phyloP scores from a whole-genome alignment of 2,797 vertebrate species.

The Sebastolobus altivelis region DNA sequence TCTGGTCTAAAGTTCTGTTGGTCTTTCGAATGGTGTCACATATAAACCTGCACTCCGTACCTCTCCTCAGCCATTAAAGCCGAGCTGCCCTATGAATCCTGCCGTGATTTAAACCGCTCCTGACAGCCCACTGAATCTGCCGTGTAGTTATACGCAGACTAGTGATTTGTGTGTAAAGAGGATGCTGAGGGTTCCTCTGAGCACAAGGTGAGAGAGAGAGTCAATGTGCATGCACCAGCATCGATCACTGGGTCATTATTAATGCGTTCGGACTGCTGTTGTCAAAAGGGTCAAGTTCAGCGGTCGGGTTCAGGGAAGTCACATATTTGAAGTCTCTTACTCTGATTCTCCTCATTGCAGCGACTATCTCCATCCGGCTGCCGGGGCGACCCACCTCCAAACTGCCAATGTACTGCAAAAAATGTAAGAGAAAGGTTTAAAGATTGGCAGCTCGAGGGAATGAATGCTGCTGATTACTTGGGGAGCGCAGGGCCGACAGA shows the following conservation, averaged over 20 bases:
- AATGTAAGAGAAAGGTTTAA: conserved; percentile 35
- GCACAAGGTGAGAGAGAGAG: conserved; percentile 30
- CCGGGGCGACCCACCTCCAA: conserved; percentile 95
- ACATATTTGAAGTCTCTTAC: conserved; percentile 82
- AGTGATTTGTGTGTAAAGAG: conserved; percentile 25
- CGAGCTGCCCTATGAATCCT: conserved; percentile 26
- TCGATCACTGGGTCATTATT: neutral
- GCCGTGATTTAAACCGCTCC: conserved; percentile 50
- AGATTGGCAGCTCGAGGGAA: neutral
- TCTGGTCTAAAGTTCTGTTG: conserved; percentile 27
- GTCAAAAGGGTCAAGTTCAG: conserved; percentile 20
- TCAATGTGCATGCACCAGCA: neutral
- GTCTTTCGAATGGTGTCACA: conserved; percentile 15
- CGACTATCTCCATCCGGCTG: conserved; percentile 97
- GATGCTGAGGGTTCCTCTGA: conserved; percentile 12
- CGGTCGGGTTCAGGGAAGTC: neutral
- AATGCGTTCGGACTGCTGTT: conserved; percentile 2
- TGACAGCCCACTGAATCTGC: conserved; percentile 62
- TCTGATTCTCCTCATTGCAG: conserved; percentile 96
- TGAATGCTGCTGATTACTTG: neutral
- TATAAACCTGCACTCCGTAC: conserved; percentile 30
- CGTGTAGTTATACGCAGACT: conserved; percentile 18
- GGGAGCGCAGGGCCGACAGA: neutral
- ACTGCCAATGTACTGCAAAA: conserved; percentile 94
- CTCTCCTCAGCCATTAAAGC: conserved; percentile 42